Conservation (phyloP, 2,113 vertebrate genomes). For the Malurus elegans region DNA sequence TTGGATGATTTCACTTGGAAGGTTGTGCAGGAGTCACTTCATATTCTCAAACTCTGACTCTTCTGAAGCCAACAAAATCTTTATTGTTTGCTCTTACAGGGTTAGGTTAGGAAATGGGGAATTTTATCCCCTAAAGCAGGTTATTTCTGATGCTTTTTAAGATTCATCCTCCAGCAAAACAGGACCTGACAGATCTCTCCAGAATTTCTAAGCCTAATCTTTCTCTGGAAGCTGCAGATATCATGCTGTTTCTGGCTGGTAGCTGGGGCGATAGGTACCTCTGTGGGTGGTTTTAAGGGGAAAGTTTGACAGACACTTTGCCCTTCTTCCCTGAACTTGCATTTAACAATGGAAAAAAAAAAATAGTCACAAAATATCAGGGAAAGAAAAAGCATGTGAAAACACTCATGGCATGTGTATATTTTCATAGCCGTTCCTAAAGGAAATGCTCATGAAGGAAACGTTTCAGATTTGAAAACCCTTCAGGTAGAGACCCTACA, state of each 20-base stretch:
- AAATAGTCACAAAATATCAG: not conserved
- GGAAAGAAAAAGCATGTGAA: not conserved
- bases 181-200: not conserved
- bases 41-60: not conserved
- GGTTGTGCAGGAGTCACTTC: not conserved
- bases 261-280: not conserved
- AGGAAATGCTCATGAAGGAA: not conserved
- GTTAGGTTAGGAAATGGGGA: not conserved
- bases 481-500: not conserved
- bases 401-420: rapidly evolving
- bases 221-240: not conserved
- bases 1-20: not conserved
- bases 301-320: not conserved
- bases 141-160: not conserved
- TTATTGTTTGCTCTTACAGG: not conserved
- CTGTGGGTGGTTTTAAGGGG: not conserved
- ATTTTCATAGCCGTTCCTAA: not conserved
- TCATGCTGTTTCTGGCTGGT: not conserved
- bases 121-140: not conserved
- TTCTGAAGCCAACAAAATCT: not conserved
- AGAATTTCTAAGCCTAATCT: not conserved
- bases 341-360: not conserved
- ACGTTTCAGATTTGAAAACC: not conserved
- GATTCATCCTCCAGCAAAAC: not conserved
- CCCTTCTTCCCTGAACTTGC: not conserved